phyloP scores from a whole-genome alignment of 2,888 invertebrate genomes.

The Tipula vernalis region DNA sequence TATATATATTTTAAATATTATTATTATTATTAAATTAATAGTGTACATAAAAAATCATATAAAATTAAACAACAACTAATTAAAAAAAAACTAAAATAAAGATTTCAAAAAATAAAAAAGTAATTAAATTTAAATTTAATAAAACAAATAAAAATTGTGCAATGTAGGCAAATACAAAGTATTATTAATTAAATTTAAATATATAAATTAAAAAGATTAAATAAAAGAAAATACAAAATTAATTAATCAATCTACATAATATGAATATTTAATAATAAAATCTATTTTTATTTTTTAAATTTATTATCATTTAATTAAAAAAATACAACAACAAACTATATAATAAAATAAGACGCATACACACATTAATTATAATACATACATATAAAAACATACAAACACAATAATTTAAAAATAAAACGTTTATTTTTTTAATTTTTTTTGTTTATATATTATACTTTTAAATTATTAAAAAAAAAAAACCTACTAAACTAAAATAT shows the following conservation, averaged over 20 bases:
- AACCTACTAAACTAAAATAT: neutral
- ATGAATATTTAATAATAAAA: neutral
- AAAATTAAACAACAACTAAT: neutral
- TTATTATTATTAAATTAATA: neutral
- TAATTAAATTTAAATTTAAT: neutral
- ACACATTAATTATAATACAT: neutral
- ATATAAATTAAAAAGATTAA: constrained; percentile 7
- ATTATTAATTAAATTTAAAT: constrained; percentile 9
- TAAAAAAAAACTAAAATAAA: neutral
- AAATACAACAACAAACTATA: neutral
- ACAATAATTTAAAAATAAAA: neutral
- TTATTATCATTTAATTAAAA: neutral
- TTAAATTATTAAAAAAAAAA: neutral
- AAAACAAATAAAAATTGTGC: constrained; percentile 5
- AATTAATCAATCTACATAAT: neutral
- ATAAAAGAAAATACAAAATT: neutral
- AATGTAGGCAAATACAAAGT: constrained; percentile 11
- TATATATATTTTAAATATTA: neutral
- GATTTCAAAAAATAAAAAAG: neutral
- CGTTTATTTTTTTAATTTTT: neutral
- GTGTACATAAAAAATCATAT: neutral
- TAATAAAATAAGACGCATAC: neutral
- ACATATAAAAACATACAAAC: neutral
- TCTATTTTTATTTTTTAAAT: neutral
- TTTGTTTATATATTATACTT: neutral